Evolutionary conservation across 2,888 invertebrate genomes (phyloP).

Genomic region (Phragmatobia fuliginosa): DNA sequence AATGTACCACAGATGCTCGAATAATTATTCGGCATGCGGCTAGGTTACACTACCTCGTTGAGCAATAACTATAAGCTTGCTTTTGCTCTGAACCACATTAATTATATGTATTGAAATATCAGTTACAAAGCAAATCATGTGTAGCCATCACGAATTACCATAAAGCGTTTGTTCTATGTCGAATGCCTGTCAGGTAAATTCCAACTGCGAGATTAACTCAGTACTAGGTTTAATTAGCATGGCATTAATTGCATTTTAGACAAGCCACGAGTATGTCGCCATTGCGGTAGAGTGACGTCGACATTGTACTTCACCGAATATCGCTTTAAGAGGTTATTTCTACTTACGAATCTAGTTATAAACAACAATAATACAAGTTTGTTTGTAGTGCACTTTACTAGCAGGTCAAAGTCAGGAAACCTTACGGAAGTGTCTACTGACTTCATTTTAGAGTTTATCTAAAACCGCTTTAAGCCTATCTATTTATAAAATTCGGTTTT

Average conservation of each 20-base stretch:
- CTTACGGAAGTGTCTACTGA: not conserved
- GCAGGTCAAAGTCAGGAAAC: not conserved
- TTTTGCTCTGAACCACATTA: not conserved
- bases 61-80: not conserved
- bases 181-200: slow-evolving; percentile 36
- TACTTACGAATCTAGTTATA: not conserved
- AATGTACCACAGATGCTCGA: not conserved
- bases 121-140: slow-evolving; percentile 23
- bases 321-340: not conserved
- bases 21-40: slow-evolving; percentile 2
- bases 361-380: not conserved
- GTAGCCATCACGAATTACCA: slow-evolving; percentile 42
- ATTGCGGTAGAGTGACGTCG: slow-evolving; percentile 37
- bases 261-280: slow-evolving; percentile 38
- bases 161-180: slow-evolving; percentile 41
- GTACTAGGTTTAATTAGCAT: slow-evolving; percentile 54
- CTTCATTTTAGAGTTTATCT: not conserved
- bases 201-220: slow-evolving; percentile 36
- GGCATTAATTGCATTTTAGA: slow-evolving; percentile 58
- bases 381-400: not conserved
- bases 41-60: not conserved
- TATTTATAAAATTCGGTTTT: no score
- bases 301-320: slow-evolving; percentile 27
- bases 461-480: not conserved
- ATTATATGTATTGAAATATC: slow-evolving; percentile 2